Conservation (phyloP, 2,113 vertebrate genomes). For the Lates calcarifer region DNA sequence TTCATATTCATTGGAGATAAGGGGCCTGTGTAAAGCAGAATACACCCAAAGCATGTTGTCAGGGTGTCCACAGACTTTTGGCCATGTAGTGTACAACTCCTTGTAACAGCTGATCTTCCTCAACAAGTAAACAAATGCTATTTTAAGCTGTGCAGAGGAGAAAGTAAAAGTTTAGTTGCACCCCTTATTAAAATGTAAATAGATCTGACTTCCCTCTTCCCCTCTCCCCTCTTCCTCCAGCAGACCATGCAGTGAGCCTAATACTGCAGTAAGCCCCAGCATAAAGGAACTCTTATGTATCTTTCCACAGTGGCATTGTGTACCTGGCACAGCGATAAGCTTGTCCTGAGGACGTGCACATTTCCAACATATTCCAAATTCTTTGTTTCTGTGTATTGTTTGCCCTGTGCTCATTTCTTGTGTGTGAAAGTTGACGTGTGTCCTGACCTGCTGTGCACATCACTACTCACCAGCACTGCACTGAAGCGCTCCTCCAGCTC, state of each 20-base stretch:
- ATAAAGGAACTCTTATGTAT: slow-evolving; percentile 67
- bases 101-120: too few species aligned
- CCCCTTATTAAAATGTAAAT: slow-evolving; percentile 19
- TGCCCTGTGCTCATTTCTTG: background rate
- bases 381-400: slow-evolving; percentile 46
- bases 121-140: background rate
- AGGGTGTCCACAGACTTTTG: too few species aligned
- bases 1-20: too few species aligned
- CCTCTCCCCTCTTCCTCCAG: background rate
- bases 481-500: slow-evolving; percentile 90
- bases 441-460: slow-evolving; percentile 1
- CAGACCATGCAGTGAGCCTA: slow-evolving; percentile 11
- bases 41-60: too few species aligned
- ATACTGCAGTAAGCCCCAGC: slow-evolving; percentile 50
- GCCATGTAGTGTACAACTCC: too few species aligned
- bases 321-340: slow-evolving; percentile 63
- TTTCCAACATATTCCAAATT: slow-evolving; percentile 69
- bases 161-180: background rate
- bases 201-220: background rate
- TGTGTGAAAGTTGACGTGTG: slow-evolving; percentile 15
- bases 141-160: background rate
- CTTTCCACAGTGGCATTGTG: slow-evolving; percentile 54
- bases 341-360: slow-evolving; percentile 53
- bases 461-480: slow-evolving; percentile 87
- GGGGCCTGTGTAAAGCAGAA: too few species aligned